Evolutionary conservation across 2,797 vertebrate genomes (phyloP).

Genomic region (Tapera naevia): DNA sequence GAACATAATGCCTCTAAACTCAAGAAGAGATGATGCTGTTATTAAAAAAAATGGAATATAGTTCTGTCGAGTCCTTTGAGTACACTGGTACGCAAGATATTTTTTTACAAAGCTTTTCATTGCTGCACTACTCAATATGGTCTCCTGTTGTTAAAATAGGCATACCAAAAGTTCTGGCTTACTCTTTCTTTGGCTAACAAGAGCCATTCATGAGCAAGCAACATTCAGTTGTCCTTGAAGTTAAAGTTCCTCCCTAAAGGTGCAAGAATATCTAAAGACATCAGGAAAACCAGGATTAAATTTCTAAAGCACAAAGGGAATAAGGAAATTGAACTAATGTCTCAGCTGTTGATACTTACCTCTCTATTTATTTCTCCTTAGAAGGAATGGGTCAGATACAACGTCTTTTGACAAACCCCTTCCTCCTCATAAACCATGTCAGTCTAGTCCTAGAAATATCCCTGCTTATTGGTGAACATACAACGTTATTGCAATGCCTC

Average conservation of each 20-base stretch:
- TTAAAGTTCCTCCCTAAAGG: neutral
- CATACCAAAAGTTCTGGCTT: neutral
- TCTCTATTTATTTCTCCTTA: neutral
- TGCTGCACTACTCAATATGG: neutral
- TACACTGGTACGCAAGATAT: no score
- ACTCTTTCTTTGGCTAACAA: neutral
- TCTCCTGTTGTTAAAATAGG: neutral
- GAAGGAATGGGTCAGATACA: neutral
- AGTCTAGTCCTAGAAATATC: neutral
- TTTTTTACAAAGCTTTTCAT: neutral
- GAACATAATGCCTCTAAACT: neutral
- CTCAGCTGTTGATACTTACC: neutral
- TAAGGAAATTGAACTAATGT: neutral
- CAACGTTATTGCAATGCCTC: neutral
- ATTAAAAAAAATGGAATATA: neutral
- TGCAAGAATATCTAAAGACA: neutral
- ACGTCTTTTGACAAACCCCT: neutral
- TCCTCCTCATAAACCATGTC: neutral
- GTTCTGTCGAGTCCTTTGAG: neutral
- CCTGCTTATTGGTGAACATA: neutral
- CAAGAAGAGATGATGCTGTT: neutral
- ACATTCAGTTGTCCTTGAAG: neutral
- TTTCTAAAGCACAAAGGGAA: neutral
- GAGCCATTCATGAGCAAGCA: neutral
- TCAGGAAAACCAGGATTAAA: neutral